phyloP scores from a whole-genome alignment of 2,888 invertebrate genomes.

The Thysanoteuthis rhombus region DNA sequence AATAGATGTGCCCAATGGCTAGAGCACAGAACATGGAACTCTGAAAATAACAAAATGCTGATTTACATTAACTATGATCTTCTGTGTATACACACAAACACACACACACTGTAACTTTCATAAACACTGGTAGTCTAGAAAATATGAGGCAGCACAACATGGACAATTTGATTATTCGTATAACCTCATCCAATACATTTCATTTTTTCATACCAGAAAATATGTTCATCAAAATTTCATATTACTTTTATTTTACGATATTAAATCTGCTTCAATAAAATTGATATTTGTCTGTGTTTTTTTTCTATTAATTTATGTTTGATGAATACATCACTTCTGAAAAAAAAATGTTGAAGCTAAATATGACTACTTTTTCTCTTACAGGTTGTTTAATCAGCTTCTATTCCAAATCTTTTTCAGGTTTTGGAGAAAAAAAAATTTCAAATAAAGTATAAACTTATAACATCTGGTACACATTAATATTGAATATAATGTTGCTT shows the following conservation, averaged over 20 bases:
- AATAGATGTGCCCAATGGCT: neutral
- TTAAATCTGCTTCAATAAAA: slow-evolving; percentile 1
- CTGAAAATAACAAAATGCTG: neutral
- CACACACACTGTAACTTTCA: neutral
- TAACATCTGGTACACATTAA: no score
- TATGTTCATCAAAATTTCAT: neutral
- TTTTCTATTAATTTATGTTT: neutral
- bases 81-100: neutral
- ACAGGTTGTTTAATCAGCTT: neutral
- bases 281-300: neutral
- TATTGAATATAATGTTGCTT: no score
- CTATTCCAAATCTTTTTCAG: no score
- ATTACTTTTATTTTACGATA: slow-evolving; percentile 1
- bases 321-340: neutral
- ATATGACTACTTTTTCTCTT: neutral
- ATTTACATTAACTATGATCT: neutral
- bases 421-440: no score
- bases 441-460: no score
- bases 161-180: neutral
- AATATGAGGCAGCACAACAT: no score
- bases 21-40: neutral
- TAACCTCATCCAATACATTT: neutral
- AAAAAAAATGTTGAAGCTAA: neutral
- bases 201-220: neutral
- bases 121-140: neutral